Evolutionary conservation across 2,888 invertebrate species (phyloP).

Genomic region (Griposia aprilina): DNA sequence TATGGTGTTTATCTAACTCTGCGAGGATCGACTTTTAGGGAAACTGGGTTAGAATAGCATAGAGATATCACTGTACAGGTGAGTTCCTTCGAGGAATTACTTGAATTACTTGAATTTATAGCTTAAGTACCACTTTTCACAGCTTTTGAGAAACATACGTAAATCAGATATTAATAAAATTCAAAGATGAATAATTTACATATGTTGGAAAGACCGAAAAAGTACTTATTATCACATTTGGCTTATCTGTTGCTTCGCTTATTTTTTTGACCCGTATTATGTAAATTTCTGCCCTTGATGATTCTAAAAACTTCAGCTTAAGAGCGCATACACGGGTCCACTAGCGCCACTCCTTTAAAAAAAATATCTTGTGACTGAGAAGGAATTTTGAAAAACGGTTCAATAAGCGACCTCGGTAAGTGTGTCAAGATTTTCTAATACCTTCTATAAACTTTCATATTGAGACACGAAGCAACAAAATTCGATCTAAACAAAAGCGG

Average conservation of each 20-base stretch:
- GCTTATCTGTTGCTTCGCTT: not conserved
- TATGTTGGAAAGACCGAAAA: not conserved
- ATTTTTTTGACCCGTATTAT: too few relatives aligned
- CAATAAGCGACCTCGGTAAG: too few relatives aligned
- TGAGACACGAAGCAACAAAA: too few relatives aligned
- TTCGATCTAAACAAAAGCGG: too few relatives aligned
- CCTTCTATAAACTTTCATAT: too few relatives aligned
- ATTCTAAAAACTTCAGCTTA: too few relatives aligned
- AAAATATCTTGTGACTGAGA: too few relatives aligned
- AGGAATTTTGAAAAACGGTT: too few relatives aligned
- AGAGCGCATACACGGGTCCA: too few relatives aligned
- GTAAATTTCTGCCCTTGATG: not conserved
- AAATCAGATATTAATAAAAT: not conserved
- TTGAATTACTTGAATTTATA: not conserved
- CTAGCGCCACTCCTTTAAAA: too few relatives aligned
- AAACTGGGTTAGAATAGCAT: conserved; percentile 48
- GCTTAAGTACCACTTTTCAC: not conserved
- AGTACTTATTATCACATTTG: not conserved
- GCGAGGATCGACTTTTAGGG: conserved; percentile 48
- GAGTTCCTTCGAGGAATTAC: conserved; percentile 10
- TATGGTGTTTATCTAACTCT: conserved; percentile 51
- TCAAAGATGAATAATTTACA: not conserved
- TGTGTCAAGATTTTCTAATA: too few relatives aligned
- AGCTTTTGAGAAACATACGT: not conserved
- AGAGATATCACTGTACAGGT: conserved; percentile 48